Conservation (phyloP, 2,888 invertebrate species). For the Apamea sordens region DNA sequence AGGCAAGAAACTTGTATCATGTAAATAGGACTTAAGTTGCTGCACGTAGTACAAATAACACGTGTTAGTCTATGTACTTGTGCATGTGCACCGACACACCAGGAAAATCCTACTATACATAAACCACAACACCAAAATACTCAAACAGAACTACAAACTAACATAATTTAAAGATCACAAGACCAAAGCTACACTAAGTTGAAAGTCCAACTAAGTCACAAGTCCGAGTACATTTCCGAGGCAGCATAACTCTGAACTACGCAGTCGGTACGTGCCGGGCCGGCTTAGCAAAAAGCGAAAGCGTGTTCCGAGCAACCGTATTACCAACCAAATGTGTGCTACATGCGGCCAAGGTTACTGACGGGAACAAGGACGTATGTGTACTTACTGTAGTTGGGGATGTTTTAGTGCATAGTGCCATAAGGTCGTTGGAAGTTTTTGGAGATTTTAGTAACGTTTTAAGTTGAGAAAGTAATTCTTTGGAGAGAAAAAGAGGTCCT, state of each 20-base stretch:
- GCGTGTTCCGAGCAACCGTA: constrained; percentile 76
- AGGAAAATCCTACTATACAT: neutral
- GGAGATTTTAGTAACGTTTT: constrained; percentile 19
- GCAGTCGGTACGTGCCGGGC: constrained; percentile 50
- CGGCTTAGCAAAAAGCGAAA: constrained; percentile 80
- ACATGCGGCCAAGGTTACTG: constrained; percentile 58
- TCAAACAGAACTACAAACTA: constrained; percentile 35
- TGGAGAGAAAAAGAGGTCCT: neutral
- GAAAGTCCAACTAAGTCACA: constrained; percentile 45
- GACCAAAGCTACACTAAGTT: constrained; percentile 23
- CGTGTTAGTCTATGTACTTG: neutral
- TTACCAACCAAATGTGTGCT: constrained; percentile 69
- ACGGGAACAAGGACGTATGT: constrained; percentile 27
- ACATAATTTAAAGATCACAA: constrained; percentile 56
- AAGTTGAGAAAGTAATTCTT: neutral
- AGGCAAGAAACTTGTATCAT: neutral
- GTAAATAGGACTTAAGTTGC: neutral
- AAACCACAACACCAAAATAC: constrained; percentile 12
- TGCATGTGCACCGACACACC: neutral
- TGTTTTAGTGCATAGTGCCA: constrained; percentile 8
- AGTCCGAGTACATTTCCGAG: constrained; percentile 45
- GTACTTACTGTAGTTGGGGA: neutral
- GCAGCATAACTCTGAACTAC: constrained; percentile 45
- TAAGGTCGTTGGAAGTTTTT: neutral
- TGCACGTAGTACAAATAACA: neutral